Evolutionary conservation across 2,113 vertebrate species (phyloP), one percentile per base, ranked within the genome.

Genomic region (Cairina moschata): DNA sequence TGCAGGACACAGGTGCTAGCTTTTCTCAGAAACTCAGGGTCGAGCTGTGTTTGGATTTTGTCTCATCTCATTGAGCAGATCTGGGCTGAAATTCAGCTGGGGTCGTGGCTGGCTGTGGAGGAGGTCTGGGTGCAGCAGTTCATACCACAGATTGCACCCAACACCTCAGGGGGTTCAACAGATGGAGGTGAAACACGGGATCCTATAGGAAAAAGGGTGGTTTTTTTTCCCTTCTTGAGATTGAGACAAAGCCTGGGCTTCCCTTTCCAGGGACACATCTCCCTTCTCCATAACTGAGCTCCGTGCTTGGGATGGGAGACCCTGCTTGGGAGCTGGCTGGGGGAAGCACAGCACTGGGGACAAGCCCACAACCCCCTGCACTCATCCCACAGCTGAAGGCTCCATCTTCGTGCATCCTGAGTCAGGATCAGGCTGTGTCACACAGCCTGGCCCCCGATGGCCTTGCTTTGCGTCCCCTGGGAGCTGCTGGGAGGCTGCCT

Each of bases 401-500:
- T 52, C 89, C 73, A 11, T 42, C 46, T 32, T 32, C 38, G 63
- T 71, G 65, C 38, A 44, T 91, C 42, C 72, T 56, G 52, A 74
- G 36, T 88, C 71, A 55, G 85, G 52, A 88, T 60, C 56, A 80
- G 58, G 28, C 67, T 89, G 67, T 88, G 69, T 58, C 85, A 73
- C 85, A 73, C 76, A 91, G 83, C 56, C 38, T 2, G 0, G 11
- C 74, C 59, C 36, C 71, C 44, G 66, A 14, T 25, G 58, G 44
- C 91, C 68, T 83, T 29, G 29, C 2, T 0, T 26, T 16, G 21
- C 3, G 1, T 93, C 95, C 90, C 86, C 18, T 12, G 94, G 86
- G 92, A 95, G 77, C 86, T 91, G 88, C 91, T 83, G 79, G 74
- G 68, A 88, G 83, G 54, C 95, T 91, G 93, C 86, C 73, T 66